A percentile compares a stretch with the other conserved stretches of the same genome.
phyloP scores from a whole-genome alignment of 2,113 vertebrate genomes.

The Lichenostomus cassidix region DNA sequence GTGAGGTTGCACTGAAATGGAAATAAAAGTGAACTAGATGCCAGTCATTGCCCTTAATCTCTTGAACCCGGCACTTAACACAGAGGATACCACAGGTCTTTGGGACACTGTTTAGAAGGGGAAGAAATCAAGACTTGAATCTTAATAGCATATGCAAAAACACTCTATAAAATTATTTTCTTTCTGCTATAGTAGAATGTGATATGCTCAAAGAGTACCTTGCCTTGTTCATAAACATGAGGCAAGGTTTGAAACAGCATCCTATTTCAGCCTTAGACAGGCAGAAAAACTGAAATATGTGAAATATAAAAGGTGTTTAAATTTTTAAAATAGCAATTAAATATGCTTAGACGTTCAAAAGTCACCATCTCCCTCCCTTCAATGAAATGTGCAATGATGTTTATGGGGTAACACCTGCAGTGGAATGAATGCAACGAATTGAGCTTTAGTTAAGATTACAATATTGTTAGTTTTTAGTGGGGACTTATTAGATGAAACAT shows the following conservation, averaged over 20 bases:
- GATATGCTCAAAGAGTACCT: conserved; percentile 23
- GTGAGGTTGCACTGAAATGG: conserved; percentile 86
- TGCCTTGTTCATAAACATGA: conserved; percentile 38
- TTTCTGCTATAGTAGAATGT: conserved; percentile 41
- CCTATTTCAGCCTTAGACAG: neutral
- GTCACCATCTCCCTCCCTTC: neutral
- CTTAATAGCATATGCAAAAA: conserved; percentile 76
- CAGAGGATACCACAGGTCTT: conserved; percentile 74
- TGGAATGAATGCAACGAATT: neutral
- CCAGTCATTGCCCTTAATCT: conserved; percentile 80
- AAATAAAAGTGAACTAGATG: conserved; percentile 82
- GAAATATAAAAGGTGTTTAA: neutral
- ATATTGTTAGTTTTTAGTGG: neutral
- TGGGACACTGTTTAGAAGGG: conserved; percentile 67
- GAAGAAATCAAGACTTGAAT: conserved; percentile 75
- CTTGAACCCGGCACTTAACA: conserved; percentile 81
- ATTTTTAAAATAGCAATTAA: conserved; percentile 12
- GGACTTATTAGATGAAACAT: neutral
- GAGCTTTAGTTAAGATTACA: neutral
- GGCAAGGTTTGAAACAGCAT: neutral
- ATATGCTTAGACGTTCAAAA: neutral
- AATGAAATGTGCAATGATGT: neutral
- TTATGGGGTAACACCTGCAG: neutral
- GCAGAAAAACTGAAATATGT: neutral
- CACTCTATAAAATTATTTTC: conserved; percentile 72